Evolutionary conservation across 2,113 vertebrate species (phyloP), one percentile per base, ranked within the genome.

Genomic region (Notarius quadriscutis): DNA sequence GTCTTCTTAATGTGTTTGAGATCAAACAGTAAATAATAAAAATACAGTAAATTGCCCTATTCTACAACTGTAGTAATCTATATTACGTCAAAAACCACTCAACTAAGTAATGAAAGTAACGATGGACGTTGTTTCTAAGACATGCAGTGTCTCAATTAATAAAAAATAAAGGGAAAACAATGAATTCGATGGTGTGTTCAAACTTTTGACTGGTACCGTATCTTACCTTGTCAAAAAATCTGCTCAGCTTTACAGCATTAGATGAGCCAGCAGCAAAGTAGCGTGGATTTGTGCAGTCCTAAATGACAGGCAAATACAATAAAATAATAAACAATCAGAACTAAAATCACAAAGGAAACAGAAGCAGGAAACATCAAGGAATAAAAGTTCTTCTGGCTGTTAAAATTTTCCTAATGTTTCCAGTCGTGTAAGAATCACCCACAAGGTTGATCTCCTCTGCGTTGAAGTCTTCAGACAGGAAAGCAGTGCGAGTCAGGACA

Each of bases 401-500:
- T 80, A 30, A 74, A 6, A 12, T 7, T 53, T 55, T 83, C 7
- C 30, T 7, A 5, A 18, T 18, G 27, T 48, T 60, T 34, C 57
- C 15, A 18, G 9, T 83, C 5, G 4, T 69, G 27, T 72, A 15
- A 27, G 74, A 71, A 17, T 34, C 14, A 92, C 97, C 41, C 86
- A 99, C 98, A 88, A 99, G 95, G 94, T 99, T 99, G 88, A 99
- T 99, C 93, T 99, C 98, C 92, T 99, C 98, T 58, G 98, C 97
- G 62, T 97, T 98, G 92, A 99, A 99, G 94, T 99, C 98, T 91
- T 99, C 98, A 84, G 98, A 98, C 85, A 99, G 92, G 92, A 99
- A 99, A 85, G 96, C 96, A 3, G 97, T 99, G 88, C 98, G 95
- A n/a, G 93, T 97, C 91, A 99, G 95, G 86, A 99, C 97, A 55